A percentile compares a stretch with the other conserved stretches of the same genome.
These are phyloP conservation scores for Ariopsis seemanni DNA, from an alignment of 2,113 vertebrate species.

Conservation along the genomic window DNA sequence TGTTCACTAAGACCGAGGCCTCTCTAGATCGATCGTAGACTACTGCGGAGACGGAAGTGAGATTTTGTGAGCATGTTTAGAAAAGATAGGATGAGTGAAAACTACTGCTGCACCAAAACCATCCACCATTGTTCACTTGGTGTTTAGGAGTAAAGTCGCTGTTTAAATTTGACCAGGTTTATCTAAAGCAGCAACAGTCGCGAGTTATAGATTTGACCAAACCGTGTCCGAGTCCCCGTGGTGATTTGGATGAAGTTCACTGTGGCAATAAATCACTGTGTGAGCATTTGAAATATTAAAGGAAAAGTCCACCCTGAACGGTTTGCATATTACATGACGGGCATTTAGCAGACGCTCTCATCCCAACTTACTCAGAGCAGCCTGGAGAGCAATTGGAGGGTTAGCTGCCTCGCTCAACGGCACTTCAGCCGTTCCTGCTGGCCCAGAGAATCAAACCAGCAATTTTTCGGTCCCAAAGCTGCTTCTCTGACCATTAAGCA, in stretches of 20 bases:
- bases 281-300: neutral
- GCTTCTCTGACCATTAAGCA: too few species aligned
- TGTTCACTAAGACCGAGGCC: neutral
- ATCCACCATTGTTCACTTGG: neutral
- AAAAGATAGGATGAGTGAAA: neutral
- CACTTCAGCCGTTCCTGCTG: too few species aligned
- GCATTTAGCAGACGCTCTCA: too few species aligned
- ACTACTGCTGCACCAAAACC: neutral
- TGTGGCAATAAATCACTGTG: slow-evolving; percentile 24
- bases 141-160: neutral
- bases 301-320: slow-evolving; percentile 1
- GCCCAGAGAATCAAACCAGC: too few species aligned
- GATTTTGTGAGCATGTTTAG: slow-evolving; percentile 11
- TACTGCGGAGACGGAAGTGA: neutral
- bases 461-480: too few species aligned
- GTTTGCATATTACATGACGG: neutral
- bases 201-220: neutral
- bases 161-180: neutral
- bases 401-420: too few species aligned
- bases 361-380: too few species aligned
- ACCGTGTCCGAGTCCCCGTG: neutral
- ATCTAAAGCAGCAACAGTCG: neutral
- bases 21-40: neutral
- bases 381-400: too few species aligned
- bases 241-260: neutral